phyloP scores from a whole-genome alignment of 2,113 vertebrate species.

The Oryzias celebensis region DNA sequence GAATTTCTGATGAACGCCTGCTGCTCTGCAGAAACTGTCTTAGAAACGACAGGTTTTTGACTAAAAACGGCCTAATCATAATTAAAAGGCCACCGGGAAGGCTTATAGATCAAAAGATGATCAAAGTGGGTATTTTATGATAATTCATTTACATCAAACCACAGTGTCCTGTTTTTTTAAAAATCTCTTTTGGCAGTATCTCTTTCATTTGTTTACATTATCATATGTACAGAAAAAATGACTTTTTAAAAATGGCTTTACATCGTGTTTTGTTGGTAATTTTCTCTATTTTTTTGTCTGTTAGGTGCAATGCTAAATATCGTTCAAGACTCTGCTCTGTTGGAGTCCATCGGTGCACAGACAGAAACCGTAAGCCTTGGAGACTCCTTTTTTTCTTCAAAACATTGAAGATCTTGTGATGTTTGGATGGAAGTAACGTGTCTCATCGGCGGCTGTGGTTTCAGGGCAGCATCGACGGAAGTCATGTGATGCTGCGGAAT shows the following conservation, averaged over 20 bases:
- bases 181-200: too few species aligned
- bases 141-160: too few species aligned
- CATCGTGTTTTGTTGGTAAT: background rate
- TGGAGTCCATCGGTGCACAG: constrained; percentile 92
- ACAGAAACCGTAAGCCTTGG: constrained; percentile 85
- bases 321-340: constrained; percentile 92
- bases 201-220: too few species aligned
- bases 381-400: background rate
- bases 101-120: too few species aligned
- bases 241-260: background rate
- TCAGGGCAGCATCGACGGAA: constrained; percentile 71
- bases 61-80: too few species aligned
- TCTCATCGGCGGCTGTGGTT: constrained; percentile 28
- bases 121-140: too few species aligned
- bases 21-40: too few species aligned
- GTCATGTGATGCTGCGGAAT: constrained; percentile 65
- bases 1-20: too few species aligned
- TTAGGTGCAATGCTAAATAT: constrained; percentile 96
- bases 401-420: background rate
- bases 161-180: too few species aligned
- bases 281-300: constrained; percentile 2
- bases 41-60: too few species aligned
- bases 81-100: too few species aligned
- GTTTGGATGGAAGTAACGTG: background rate
- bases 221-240: background rate